A percentile compares a stretch with the other conserved stretches of the same genome.
Conservation (phyloP, 2,797 vertebrate species). For the Heterohyrax brucei region DNA sequence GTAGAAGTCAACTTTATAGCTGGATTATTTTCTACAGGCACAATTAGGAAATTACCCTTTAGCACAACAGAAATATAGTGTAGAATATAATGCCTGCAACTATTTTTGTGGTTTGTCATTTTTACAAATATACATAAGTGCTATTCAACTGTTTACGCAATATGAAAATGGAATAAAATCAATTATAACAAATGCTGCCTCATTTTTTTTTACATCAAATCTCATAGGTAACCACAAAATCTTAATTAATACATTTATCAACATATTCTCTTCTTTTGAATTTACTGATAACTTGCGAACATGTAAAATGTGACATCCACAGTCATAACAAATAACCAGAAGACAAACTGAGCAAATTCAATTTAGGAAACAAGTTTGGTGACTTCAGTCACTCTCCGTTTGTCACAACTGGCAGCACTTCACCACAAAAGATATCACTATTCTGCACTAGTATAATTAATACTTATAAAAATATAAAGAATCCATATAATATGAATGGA, state of each 20-base stretch:
- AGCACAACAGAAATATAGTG: neutral
- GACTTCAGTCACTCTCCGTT: constrained; percentile 11
- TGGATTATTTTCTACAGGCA: neutral
- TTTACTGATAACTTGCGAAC: constrained; percentile 1
- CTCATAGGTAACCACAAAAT: neutral
- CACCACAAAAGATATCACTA: neutral
- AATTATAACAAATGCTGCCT: neutral
- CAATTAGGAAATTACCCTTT: neutral
- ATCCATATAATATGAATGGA: neutral
- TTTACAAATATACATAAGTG: neutral
- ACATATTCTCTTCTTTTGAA: constrained; percentile 24
- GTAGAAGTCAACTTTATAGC: neutral
- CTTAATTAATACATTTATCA: constrained; percentile 27
- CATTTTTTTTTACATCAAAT: neutral
- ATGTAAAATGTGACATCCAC: constrained; percentile 15
- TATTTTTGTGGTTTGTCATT: neutral
- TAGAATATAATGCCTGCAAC: neutral
- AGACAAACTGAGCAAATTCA: constrained; percentile 40
- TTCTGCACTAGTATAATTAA: neutral
- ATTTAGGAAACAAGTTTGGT: constrained; percentile 48
- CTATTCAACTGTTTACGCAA: neutral
- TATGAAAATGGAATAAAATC: neutral
- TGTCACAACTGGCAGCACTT: constrained; percentile 35
- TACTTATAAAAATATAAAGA: constrained; percentile 55
- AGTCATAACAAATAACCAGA: constrained; percentile 56